Percentiles rank a stretch among this genome's conserved stretches.
phyloP scores from a whole-genome alignment of 1,140 invertebrate genomes.

The Leptinotarsa defecta region DNA sequence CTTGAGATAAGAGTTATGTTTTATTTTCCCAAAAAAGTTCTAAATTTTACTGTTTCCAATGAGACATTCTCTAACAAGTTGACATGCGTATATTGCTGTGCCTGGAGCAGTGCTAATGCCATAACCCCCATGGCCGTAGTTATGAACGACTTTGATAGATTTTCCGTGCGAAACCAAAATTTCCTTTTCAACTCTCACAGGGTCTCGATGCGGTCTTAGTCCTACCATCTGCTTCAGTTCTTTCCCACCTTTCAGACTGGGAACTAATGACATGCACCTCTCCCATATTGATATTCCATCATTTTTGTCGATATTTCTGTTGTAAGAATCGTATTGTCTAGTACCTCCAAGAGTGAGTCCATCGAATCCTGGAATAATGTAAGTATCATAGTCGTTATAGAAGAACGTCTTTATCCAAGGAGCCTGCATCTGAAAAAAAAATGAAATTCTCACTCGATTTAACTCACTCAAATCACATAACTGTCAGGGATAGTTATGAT shows the following conservation, averaged over 20 bases:
- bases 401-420: conserved; percentile 90
- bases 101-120: conserved; percentile 87
- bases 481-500: no score
- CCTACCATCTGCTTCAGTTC: conserved; percentile 73
- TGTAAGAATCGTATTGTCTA: conserved; percentile 79
- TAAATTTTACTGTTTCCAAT: conserved; percentile 62
- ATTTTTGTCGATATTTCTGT: conserved; percentile 68
- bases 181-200: conserved; percentile 77
- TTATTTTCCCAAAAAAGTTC: conserved; percentile 18
- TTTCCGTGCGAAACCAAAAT: conserved; percentile 50
- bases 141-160: conserved; percentile 76
- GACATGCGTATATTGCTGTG: conserved; percentile 75
- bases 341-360: conserved; percentile 81
- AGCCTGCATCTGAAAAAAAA: conserved; percentile 68
- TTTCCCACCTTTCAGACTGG: conserved; percentile 68
- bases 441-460: no score
- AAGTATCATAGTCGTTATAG: conserved; percentile 82
- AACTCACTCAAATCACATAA: no score
- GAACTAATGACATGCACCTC: conserved; percentile 73
- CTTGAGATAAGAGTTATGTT: no score
- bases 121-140: conserved; percentile 92
- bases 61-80: conserved; percentile 66
- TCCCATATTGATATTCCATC: conserved; percentile 77
- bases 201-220: conserved; percentile 76
- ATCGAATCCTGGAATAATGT: conserved; percentile 79